A percentile compares a stretch with the other conserved stretches of the same genome.
phyloP scores from a whole-genome alignment of 2,888 invertebrate species.

The Hydroisotoma schaefferi region DNA sequence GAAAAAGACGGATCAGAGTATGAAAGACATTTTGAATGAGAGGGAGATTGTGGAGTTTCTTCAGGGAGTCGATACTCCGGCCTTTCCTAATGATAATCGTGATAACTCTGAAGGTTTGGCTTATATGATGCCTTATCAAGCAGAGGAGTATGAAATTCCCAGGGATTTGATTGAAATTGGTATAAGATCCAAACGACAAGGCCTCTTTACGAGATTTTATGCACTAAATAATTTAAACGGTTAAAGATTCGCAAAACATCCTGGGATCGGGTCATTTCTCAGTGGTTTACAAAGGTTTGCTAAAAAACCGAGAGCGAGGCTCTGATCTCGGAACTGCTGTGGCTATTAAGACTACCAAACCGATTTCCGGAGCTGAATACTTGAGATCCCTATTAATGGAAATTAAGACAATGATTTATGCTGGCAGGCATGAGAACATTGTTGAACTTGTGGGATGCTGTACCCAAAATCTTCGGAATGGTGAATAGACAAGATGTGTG shows the following conservation, averaged over 20 bases:
- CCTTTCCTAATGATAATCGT: no score
- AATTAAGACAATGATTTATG: constrained; percentile 1
- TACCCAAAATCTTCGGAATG: constrained; percentile 1
- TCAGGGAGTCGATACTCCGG: constrained; percentile 11
- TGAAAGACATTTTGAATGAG: constrained; percentile 10
- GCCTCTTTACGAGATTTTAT: no score
- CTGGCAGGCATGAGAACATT: background rate
- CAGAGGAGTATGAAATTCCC: no score
- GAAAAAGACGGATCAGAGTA: constrained; percentile 7
- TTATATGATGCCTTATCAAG: no score
- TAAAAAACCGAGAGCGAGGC: background rate
- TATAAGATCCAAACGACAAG: no score
- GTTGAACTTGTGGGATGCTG: constrained; percentile 2
- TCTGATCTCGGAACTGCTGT: background rate
- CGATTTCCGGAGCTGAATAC: background rate
- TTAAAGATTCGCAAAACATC: background rate
- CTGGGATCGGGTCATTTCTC: background rate
- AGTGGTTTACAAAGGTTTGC: background rate
- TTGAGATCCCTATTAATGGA: background rate
- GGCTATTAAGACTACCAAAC: background rate
- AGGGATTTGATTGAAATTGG: background rate
- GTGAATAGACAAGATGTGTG: background rate
- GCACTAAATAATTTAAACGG: no score
- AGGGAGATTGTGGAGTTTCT: constrained; percentile 24
- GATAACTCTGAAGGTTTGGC: no score